Evolutionary conservation across 2,797 vertebrate genomes (phyloP).

Genomic region (Xyrichtys novacula): DNA sequence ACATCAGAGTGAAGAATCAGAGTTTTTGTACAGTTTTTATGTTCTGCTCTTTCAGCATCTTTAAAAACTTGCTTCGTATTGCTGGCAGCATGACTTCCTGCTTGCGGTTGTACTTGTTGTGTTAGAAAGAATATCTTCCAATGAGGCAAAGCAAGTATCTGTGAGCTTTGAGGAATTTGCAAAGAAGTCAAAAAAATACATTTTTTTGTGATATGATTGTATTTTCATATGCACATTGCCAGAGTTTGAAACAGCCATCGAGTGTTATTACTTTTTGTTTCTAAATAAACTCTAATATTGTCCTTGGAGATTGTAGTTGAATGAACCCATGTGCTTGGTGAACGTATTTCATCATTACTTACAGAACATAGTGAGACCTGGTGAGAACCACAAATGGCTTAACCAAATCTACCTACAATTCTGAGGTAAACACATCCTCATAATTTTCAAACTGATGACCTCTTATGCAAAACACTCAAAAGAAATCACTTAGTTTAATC

Average conservation of each 20-base stretch:
- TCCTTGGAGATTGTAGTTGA: constrained; percentile 1
- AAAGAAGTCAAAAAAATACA: constrained; percentile 36
- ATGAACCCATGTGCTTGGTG: not conserved
- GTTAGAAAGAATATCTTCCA: constrained; percentile 33
- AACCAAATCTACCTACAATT: not conserved
- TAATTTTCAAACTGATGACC: not conserved
- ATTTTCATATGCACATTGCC: constrained; percentile 51
- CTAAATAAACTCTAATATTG: constrained; percentile 56
- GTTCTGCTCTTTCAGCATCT: constrained; percentile 20
- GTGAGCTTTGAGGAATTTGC: constrained; percentile 39
- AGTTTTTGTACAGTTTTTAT: constrained; percentile 43
- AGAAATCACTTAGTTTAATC: not conserved
- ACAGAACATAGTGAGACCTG: not conserved
- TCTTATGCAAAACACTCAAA: too few species aligned
- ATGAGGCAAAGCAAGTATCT: constrained; percentile 33
- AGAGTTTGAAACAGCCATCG: constrained; percentile 38
- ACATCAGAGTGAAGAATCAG: constrained; percentile 25
- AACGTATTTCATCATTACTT: not conserved
- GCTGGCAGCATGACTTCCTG: constrained; percentile 39
- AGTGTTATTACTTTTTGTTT: constrained; percentile 65
- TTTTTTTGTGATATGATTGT: constrained; percentile 61
- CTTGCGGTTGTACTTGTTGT: constrained; percentile 40
- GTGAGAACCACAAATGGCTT: not conserved
- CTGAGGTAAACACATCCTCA: not conserved
- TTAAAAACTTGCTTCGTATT: constrained; percentile 10